Base-by-base conservation (phyloP, 2,113 vertebrate species). In the Rhinogobius similis region DNA sequence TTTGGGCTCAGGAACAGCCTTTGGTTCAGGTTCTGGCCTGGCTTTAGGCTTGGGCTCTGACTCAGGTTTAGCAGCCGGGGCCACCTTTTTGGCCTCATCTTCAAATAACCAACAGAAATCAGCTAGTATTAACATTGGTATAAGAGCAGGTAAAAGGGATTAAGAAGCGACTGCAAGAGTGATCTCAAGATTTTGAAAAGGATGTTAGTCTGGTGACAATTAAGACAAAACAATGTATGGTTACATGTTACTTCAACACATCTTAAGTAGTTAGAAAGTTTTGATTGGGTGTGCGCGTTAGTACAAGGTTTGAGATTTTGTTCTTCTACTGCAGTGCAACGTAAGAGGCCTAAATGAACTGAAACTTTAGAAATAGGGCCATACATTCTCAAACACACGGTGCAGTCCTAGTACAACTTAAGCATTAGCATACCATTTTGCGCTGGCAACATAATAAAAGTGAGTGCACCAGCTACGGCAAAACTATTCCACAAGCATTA, bases 31-130 rank as follows among this genome's bases (percentile, higher is more conserved):
- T 56, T 83, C 65, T 16, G 82, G 38, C 72, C 83, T 87, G 32
- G 61, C 72, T 27, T 81, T 53, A 1, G 44, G 59, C 24, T 75
- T 59, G 1, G 73, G 55, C 36, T 84, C 61, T 10, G 73, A 56
- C 50, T 83, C 70, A 20, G 80, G 78, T 66, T 86, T 80, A 36
- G 73, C 75, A 58, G 38, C 62, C 68, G 85, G 83, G 0, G 21
- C 73, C 56, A 75, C 74, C 76, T 84, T 88, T 85, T 91, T 86
- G 72, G 88, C 70, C 50, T 88, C 80, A 84, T 91, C 91, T 91
- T 92, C 67, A 87, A 71, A 46, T 81, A 81, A 75, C 70, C 67
- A 85, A 91, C 65, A 91, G 41, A 92, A 63, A 91, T 74, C 20
- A 56, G 24, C 65, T 44, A 73, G 71, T 1, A 71, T 89, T 88